Conservation (phyloP, 2,888 invertebrate genomes). For the Ichneumoninae sp. region DNA sequence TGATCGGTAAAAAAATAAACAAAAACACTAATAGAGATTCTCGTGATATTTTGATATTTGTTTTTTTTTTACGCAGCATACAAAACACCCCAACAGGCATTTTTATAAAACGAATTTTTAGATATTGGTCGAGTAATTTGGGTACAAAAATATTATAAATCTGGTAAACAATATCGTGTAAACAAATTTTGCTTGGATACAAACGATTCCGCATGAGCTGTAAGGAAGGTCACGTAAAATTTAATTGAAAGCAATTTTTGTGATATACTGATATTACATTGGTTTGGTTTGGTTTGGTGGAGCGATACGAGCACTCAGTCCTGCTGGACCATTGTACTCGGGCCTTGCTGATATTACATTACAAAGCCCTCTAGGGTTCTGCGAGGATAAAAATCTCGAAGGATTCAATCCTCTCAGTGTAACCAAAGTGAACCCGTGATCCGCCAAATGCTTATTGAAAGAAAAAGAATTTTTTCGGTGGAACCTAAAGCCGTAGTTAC, state of each 20-base stretch:
- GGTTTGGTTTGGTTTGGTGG: no score
- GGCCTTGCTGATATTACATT: background rate
- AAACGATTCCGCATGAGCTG: no score
- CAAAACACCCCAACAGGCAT: background rate
- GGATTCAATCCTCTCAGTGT: background rate
- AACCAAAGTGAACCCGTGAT: background rate
- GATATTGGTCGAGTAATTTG: background rate
- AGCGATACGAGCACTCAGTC: no score
- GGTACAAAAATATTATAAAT: background rate
- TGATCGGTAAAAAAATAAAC: background rate
- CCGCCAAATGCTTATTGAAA: background rate
- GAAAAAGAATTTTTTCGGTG: background rate
- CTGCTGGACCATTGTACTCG: no score
- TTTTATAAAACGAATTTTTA: background rate
- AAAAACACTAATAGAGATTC: background rate
- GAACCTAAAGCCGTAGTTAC: slow-evolving; percentile 10
- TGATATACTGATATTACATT: background rate
- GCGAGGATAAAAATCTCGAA: background rate
- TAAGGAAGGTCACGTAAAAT: background rate
- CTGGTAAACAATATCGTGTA: background rate
- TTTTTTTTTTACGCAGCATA: background rate
- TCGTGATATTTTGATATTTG: background rate
- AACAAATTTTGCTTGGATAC: background rate
- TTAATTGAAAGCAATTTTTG: background rate
- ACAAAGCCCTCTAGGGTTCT: background rate